These are phyloP conservation scores for Tachycineta bicolor DNA, from an alignment of 2,113 vertebrate species.

Conservation along the genomic window DNA sequence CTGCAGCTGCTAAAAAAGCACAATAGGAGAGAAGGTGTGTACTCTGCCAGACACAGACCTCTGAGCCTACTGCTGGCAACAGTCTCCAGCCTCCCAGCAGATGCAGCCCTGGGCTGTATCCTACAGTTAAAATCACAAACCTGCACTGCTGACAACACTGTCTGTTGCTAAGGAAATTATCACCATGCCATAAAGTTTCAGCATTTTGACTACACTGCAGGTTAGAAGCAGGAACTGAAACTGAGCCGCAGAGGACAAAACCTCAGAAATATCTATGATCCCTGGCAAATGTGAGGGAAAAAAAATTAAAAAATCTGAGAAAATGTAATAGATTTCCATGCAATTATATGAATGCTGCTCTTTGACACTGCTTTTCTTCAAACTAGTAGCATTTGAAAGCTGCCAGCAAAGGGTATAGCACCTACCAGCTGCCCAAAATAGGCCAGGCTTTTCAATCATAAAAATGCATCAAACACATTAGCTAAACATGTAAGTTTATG, in stretches of 20 bases:
- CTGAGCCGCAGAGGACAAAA: not conserved
- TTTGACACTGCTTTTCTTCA: constrained; percentile 17
- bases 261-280: not conserved
- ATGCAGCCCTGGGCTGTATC: not conserved
- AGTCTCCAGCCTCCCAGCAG: not conserved
- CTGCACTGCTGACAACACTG: not conserved
- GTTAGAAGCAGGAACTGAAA: constrained; percentile 24
- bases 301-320: not conserved
- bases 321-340: not conserved
- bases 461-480: constrained; percentile 45
- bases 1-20: not conserved
- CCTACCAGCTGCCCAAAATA: constrained; percentile 43
- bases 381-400: not conserved
- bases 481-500: not conserved
- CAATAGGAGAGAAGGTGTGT: not conserved
- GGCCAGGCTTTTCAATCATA: constrained; percentile 39
- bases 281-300: not conserved
- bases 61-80: not conserved
- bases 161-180: constrained; percentile 46
- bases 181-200: constrained; percentile 18
- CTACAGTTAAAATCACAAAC: constrained; percentile 10
- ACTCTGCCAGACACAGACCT: not conserved
- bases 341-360: not conserved
- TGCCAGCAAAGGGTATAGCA: constrained; percentile 17
- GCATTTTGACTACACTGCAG: constrained; percentile 10